A percentile compares a stretch with the other conserved stretches of the same genome.
These are phyloP conservation scores for Triops longicaudatus DNA, from an alignment of 1,140 invertebrate species.

Conservation along the genomic window DNA sequence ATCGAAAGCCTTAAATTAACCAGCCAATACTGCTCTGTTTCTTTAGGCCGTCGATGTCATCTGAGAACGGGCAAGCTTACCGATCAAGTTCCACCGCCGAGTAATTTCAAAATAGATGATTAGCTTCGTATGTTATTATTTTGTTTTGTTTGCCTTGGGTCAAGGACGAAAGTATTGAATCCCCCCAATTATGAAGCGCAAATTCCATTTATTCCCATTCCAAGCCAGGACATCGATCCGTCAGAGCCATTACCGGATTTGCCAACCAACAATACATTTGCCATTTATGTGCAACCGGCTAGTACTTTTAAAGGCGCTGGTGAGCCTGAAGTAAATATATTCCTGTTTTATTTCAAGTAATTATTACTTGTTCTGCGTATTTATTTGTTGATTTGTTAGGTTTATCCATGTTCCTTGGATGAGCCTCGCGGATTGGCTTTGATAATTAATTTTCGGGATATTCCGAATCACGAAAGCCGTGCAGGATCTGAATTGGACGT, in stretches of 20 bases:
- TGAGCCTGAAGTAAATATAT: background rate
- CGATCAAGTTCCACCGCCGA: background rate
- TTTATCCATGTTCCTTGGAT: background rate
- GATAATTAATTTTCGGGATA: slow-evolving; percentile 17
- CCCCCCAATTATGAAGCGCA: background rate
- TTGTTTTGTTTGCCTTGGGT: background rate
- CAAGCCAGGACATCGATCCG: background rate
- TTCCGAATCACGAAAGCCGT: background rate
- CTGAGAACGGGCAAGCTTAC: background rate
- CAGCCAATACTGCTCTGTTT: background rate
- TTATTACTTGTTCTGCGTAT: background rate
- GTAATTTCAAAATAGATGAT: background rate
- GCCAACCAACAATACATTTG: background rate
- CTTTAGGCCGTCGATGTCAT: background rate
- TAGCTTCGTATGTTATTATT: background rate
- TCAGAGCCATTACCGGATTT: background rate
- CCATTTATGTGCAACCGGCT: background rate
- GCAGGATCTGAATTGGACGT: slow-evolving; percentile 23
- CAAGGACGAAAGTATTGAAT: background rate
- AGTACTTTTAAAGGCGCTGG: background rate
- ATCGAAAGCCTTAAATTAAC: background rate
- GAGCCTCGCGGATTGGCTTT: slow-evolving; percentile 20
- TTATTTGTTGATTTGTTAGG: background rate
- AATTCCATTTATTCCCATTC: background rate
- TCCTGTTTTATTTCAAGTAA: background rate